Percentiles rank a stretch among this genome's conserved stretches.
Conservation (phyloP, 2,113 vertebrate genomes). For the Sinocyclocheilus grahami region DNA sequence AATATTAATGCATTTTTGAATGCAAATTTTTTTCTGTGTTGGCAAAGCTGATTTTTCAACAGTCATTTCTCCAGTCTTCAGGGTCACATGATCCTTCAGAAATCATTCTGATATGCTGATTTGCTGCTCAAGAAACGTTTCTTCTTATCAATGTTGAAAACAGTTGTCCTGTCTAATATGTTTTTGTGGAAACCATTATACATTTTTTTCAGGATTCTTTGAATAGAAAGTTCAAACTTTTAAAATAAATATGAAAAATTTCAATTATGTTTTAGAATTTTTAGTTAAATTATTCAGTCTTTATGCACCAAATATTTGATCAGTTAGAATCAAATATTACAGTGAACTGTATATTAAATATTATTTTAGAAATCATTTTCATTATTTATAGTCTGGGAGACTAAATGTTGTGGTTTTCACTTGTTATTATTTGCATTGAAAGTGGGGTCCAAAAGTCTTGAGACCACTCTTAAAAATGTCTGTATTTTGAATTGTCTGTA, state of each 20-base stretch:
- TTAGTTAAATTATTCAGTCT: no score
- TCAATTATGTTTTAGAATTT: no score
- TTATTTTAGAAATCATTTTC: not conserved
- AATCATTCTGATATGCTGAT: not conserved
- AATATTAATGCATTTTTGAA: not conserved
- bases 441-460: not conserved
- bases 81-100: not conserved
- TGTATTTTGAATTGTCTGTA: no score
- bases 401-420: not conserved
- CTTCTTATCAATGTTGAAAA: not conserved
- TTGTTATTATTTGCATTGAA: not conserved
- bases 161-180: not conserved
- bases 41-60: not conserved
- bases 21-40: not conserved
- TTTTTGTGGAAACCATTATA: not conserved
- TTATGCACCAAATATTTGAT: not conserved
- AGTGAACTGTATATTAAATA: not conserved
- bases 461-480: no score
- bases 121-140: not conserved
- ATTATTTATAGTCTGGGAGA: not conserved
- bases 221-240: no score
- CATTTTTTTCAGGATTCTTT: not conserved
- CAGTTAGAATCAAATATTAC: not conserved
- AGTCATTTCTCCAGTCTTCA: not conserved
- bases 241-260: no score